These are phyloP conservation scores for Sibirionetta formosa DNA, from an alignment of 2,797 vertebrate species.

Conservation along the genomic window DNA sequence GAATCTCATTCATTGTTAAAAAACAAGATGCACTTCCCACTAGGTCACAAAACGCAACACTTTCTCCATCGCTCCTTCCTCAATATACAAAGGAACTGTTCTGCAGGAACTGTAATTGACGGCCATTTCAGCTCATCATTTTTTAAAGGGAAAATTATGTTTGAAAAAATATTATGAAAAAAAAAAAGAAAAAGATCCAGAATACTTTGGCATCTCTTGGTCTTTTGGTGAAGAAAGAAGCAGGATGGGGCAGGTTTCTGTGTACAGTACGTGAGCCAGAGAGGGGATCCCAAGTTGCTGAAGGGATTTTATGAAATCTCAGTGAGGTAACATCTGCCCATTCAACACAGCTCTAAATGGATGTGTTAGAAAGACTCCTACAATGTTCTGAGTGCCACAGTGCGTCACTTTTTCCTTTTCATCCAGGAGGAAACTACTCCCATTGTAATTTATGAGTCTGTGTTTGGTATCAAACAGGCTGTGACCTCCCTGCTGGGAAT, in stretches of 20 bases:
- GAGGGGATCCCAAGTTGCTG: background rate
- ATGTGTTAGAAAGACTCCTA: background rate
- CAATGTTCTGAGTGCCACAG: background rate
- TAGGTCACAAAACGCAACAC: background rate
- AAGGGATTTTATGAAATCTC: background rate
- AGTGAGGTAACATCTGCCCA: accelerated
- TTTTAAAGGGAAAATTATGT: background rate
- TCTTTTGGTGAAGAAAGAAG: background rate
- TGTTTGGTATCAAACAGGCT: background rate
- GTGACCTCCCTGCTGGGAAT: background rate
- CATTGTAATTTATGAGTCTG: background rate
- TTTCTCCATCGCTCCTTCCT: background rate
- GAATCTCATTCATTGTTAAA: background rate
- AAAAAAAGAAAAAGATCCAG: background rate
- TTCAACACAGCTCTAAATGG: background rate
- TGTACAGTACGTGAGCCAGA: background rate
- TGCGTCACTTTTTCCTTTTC: background rate
- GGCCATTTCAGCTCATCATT: background rate
- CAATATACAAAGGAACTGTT: background rate
- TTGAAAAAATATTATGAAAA: background rate
- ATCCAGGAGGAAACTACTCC: background rate
- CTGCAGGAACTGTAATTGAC: background rate
- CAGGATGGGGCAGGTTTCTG: background rate
- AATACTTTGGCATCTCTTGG: background rate
- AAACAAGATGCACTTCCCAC: background rate